Base-by-base conservation (phyloP, 2,113 vertebrate genomes). In the Bos javanicus region DNA sequence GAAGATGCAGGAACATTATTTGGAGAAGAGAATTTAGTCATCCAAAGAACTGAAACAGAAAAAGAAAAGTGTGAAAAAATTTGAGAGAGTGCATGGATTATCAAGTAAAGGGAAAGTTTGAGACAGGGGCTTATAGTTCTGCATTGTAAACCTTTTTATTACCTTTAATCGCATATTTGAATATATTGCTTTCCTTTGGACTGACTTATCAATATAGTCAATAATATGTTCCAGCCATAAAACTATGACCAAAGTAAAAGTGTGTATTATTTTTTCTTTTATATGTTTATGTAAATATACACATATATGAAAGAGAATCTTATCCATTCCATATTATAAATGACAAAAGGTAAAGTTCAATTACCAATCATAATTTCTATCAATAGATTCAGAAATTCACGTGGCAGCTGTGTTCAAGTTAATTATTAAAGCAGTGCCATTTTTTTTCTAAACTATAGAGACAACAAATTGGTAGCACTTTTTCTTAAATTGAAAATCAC, bases 401-500 rank as follows among this genome's bases (percentile, higher is more conserved):
- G 1, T 57, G 60, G 21, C 12, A 95, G 19, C 17, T 95, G 2
- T 74, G 39, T 91, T 91, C n/a, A 87, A 88, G 28, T 85, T 95
- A 95, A 92, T 96, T 96, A 89, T 86, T 96, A 91, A 85, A 95
- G 67, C 43, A 96, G 56, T 96, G 52, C 25, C 15, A 74, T 50
- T 85, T 67, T 59, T 80, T 26, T 57, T 4, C 28, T 28, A 76
- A 94, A 93, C 48, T 48, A 8, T 96, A 12, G 33, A 97, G 71
- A 13, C 57, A 96, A 74, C 56, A 97, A 87, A 92, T 80, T 96
- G 57, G 46, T 57, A 89, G 71, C 46, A 84, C 62, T 76, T 96
- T 92, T 97, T 96, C 92, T 92, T 81, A 95, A 90, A 95, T 36
- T 96, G 62, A 84, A 92, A 97, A 92, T 90, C 62, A 96, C 57